These are phyloP conservation scores for Rhinichthys klamathensis DNA, from an alignment of 2,113 vertebrate genomes.

Conservation along the genomic window DNA sequence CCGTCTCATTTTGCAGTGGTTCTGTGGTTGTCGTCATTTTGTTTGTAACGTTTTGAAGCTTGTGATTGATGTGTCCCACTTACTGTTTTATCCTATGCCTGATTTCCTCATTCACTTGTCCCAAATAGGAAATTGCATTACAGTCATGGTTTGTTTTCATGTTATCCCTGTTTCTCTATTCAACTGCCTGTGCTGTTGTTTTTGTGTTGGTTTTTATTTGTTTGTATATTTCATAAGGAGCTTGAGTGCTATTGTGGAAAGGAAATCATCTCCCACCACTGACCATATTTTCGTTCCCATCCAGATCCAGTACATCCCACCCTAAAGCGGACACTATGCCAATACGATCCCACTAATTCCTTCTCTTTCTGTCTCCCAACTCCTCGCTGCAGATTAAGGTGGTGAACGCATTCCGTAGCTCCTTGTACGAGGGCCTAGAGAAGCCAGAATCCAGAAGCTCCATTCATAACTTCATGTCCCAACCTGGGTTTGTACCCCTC, in stretches of 20 bases:
- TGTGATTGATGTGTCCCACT: slow-evolving; percentile 22
- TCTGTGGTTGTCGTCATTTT: slow-evolving; percentile 9
- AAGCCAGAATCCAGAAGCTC: slow-evolving; percentile 89
- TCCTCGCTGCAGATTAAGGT: slow-evolving; percentile 89
- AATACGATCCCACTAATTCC: slow-evolving; percentile 46
- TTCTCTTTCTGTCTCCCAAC: slow-evolving; percentile 26
- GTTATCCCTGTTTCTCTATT: slow-evolving; percentile 12
- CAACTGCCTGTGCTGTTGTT: slow-evolving; percentile 34
- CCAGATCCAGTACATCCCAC: slow-evolving; percentile 46
- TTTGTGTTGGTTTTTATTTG: slow-evolving; percentile 58
- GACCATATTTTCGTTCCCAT: slow-evolving; percentile 58
- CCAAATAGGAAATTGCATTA: background rate
- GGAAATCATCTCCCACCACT: slow-evolving; percentile 58
- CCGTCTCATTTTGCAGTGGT: background rate
- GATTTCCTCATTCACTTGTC: slow-evolving; percentile 20
- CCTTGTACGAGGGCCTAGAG: slow-evolving; percentile 87
- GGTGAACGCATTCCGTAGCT: slow-evolving; percentile 97
- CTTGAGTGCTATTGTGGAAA: slow-evolving; percentile 60
- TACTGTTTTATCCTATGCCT: slow-evolving; percentile 4
- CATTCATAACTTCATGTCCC: slow-evolving; percentile 98
- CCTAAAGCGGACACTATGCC: slow-evolving; percentile 6
- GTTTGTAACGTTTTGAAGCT: slow-evolving; percentile 8
- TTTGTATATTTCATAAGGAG: slow-evolving; percentile 67
- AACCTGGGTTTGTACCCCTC: slow-evolving; percentile 87
- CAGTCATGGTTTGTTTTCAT: background rate